phyloP scores from a whole-genome alignment of 1,140 invertebrate genomes.

The Archivesica marissinica region DNA sequence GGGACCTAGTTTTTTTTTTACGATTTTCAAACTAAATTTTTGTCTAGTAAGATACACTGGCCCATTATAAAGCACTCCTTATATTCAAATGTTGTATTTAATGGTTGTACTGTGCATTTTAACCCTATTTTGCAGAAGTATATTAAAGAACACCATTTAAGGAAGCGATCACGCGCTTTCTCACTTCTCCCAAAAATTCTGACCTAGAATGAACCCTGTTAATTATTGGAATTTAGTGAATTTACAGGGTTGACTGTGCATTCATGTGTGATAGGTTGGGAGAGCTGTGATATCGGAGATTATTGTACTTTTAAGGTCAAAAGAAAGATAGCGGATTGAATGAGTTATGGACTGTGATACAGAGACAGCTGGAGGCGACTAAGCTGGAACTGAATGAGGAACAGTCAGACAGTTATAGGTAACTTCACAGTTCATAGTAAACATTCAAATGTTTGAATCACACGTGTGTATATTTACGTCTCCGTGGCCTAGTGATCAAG shows the following conservation, averaged over 20 bases:
- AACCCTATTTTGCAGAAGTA: too few species aligned
- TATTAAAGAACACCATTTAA: too few species aligned
- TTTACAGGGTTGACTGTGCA: not conserved
- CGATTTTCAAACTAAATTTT: too few species aligned
- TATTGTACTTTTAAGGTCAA: not conserved
- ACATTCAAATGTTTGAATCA: not conserved
- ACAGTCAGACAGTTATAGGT: not conserved
- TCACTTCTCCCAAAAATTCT: too few species aligned
- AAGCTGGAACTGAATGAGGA: not conserved
- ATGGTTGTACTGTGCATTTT: too few species aligned
- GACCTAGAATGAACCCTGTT: not conserved
- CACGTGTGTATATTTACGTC: not conserved
- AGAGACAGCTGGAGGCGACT: not conserved
- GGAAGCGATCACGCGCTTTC: too few species aligned
- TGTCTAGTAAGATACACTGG: too few species aligned
- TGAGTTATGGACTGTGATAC: slow-evolving; percentile 1
- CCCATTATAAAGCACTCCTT: too few species aligned
- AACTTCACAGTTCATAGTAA: not conserved
- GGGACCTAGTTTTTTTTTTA: too few species aligned
- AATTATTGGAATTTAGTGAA: not conserved
- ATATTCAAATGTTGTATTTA: too few species aligned
- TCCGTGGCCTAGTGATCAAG: too few species aligned
- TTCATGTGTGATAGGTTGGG: not conserved
- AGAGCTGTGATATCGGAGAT: not conserved
- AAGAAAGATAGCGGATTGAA: not conserved